phyloP scores from a whole-genome alignment of 2,888 invertebrate genomes.

The Conistra vaccinii region DNA sequence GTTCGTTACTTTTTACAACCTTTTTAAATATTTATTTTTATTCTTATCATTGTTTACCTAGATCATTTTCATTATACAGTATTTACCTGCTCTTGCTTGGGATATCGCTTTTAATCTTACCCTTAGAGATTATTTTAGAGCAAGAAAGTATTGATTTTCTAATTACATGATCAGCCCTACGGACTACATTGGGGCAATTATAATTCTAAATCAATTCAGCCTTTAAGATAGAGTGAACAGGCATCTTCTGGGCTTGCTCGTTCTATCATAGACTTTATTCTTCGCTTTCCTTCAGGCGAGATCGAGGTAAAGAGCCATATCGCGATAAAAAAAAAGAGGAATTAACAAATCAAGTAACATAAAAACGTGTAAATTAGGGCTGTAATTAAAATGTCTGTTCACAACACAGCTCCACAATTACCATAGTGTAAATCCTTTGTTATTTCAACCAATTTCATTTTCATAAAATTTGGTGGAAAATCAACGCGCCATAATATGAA shows the following conservation, averaged over 20 bases:
- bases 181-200: no score
- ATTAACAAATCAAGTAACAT: not conserved
- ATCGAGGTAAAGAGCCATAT: no score
- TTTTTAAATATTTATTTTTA: not conserved
- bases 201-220: no score
- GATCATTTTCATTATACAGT: not conserved
- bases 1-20: no score
- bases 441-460: not conserved
- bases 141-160: slow-evolving; percentile 5
- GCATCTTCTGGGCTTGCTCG: no score
- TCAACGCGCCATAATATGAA: slow-evolving; percentile 10
- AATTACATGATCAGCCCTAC: not conserved
- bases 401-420: not conserved
- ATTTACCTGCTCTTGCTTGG: not conserved
- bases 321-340: no score
- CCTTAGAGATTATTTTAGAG: not conserved
- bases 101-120: not conserved
- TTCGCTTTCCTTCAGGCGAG: no score
- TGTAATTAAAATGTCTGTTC: not conserved
- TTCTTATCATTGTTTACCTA: not conserved
- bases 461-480: slow-evolving; percentile 13
- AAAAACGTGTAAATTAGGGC: not conserved
- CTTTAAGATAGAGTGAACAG: no score
- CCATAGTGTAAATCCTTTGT: not conserved
- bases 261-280: no score